Evolutionary conservation across 2,888 invertebrate genomes (phyloP).

Genomic region (Polydrusus tereticollis): DNA sequence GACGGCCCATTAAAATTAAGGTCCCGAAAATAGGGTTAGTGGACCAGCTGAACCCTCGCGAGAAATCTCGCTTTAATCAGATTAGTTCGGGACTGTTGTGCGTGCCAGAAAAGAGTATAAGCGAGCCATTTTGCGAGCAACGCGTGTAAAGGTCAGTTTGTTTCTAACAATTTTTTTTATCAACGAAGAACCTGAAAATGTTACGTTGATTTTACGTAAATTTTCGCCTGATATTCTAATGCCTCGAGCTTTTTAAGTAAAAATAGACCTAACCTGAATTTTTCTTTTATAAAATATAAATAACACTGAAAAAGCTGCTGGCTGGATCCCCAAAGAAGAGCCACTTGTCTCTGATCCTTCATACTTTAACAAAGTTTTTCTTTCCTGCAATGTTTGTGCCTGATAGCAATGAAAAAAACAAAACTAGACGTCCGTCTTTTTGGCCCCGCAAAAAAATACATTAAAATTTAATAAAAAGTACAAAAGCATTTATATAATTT

Average conservation of each 20-base stretch:
- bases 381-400: no score
- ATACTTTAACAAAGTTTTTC: no score
- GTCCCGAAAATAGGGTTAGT: neutral
- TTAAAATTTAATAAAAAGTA: no score
- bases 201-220: conserved; percentile 5
- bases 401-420: no score
- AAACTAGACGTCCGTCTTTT: no score
- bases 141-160: conserved; percentile 39
- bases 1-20: no score
- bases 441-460: no score
- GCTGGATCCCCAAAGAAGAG: no score
- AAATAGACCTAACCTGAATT: conserved; percentile 13
- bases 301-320: no score
- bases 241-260: conserved; percentile 14
- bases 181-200: neutral
- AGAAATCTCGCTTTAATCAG: neutral
- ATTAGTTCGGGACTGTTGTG: conserved; percentile 7
- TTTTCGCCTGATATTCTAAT: conserved; percentile 7
- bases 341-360: no score
- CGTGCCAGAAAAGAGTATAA: conserved; percentile 12
- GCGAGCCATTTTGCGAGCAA: conserved; percentile 12
- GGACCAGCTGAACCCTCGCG: neutral
- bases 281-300: neutral
- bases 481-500: neutral
- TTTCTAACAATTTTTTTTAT: conserved; percentile 24